Percentiles rank a stretch among this genome's conserved stretches.
Conservation (phyloP, 2,797 vertebrate species). For the Phataginus tetradactyla region DNA sequence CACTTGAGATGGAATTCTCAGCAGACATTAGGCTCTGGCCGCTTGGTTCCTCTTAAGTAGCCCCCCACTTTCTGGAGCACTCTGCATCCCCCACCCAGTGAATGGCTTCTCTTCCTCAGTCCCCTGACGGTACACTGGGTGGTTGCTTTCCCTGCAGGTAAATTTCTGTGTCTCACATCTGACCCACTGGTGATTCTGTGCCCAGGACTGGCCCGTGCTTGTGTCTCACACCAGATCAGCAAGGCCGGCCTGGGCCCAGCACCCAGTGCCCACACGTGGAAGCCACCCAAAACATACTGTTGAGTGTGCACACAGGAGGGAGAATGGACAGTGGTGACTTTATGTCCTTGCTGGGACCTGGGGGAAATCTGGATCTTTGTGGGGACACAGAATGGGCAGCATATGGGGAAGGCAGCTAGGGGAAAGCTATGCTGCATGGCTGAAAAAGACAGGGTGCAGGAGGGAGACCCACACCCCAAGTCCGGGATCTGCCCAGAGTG, state of each 20-base stretch:
- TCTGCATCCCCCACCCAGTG: background rate
- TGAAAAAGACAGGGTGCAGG: rapidly evolving
- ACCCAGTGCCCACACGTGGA: too few species aligned
- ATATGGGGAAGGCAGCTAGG: rapidly evolving
- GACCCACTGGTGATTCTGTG: rapidly evolving
- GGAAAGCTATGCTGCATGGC: background rate
- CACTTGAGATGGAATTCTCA: background rate
- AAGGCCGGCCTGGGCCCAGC: background rate
- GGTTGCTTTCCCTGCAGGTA: background rate
- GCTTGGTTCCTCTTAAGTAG: background rate
- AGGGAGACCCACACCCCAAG: background rate
- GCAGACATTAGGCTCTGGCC: too few species aligned
- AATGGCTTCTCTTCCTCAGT: background rate
- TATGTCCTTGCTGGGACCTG: background rate
- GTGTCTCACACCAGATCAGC: background rate
- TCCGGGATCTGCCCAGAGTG: background rate
- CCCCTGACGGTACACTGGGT: background rate
- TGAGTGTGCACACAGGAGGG: background rate
- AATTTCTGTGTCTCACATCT: rapidly evolving
- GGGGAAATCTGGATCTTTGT: background rate
- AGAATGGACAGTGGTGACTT: background rate
- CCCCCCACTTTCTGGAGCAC: background rate
- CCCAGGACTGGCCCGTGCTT: background rate
- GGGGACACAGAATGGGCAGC: rapidly evolving
- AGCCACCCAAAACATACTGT: too few species aligned